Conservation (phyloP, 2,113 vertebrate genomes). For the Rhombomys opimus region DNA sequence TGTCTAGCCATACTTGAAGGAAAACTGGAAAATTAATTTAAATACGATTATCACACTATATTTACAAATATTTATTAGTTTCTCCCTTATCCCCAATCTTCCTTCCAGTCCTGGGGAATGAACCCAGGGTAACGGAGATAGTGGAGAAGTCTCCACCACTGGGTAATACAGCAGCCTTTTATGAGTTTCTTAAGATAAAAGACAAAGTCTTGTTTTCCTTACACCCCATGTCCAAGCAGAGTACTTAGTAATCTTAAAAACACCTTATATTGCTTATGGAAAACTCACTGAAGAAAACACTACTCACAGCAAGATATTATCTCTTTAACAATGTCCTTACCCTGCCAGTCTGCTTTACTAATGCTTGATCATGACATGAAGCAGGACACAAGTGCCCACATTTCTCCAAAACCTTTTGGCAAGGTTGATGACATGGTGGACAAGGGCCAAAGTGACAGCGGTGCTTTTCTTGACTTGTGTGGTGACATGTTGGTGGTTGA, state of each 20-base stretch:
- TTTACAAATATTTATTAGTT: conserved; percentile 1
- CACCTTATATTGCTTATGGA: background rate
- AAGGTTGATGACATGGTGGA: conserved; percentile 90
- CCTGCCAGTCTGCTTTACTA: conserved; percentile 88
- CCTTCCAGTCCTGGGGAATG: background rate
- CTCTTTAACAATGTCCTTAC: conserved; percentile 83
- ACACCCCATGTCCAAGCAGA: background rate
- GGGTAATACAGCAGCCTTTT: background rate
- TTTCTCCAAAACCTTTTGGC: conserved; percentile 83
- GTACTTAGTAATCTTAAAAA: background rate
- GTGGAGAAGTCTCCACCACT: background rate
- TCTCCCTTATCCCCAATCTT: background rate
- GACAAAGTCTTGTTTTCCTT: conserved; percentile 13
- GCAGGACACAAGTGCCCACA: conserved; percentile 89
- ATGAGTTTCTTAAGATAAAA: background rate
- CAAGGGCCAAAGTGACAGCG: conserved; percentile 91
- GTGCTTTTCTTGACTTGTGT: conserved; percentile 90
- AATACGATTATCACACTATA: background rate
- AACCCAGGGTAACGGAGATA: background rate
- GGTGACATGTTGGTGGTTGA: conserved; percentile 90
- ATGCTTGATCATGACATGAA: conserved; percentile 92
- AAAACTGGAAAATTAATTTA: conserved; percentile 17
- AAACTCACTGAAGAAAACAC: conserved; percentile 32
- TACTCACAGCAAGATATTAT: background rate
- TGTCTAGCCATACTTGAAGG: conserved; percentile 20